Base-by-base conservation (phyloP, 53 echinoderm and acorn worm species). In the Crossaster papposus region DNA sequence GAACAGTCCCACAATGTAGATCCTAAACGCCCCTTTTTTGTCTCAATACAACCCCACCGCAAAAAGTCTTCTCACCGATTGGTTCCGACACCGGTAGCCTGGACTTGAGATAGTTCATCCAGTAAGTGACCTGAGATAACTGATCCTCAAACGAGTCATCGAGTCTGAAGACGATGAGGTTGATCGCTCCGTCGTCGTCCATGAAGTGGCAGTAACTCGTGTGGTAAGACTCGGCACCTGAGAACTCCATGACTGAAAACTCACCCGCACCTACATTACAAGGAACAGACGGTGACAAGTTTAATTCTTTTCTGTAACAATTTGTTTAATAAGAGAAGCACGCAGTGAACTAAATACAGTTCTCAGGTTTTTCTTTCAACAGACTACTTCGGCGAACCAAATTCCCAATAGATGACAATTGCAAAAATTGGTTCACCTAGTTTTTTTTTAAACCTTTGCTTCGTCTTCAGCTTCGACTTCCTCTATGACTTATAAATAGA, bases 51-150 rank as follows among this genome's bases (percentile, higher is more conserved):
- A 12, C 2, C n/a, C 0, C 71, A 24, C 71, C 29, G 0, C 23
- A 28, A 71, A 12, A 24, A 38, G 15, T 34, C n/a, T 5, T 64
- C 94, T 87, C 84, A 97, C 98, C 98, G 31, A 97, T 96, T 26
- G 98, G 98, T 79, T 97, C 95, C 29, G 80, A 35, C 15, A 94
- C 89, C 26, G 98, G 98, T 51, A 97, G 75, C 86, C 94, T 91
- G 28, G 95, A 96, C 83, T 91, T 91, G 37, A 97, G 93, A 84
- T 92, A 91, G 91, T 97, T 97, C 92, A 97, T 90, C 98, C 98
- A 97, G 86, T 97, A 97, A 9, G 93, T 94, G 81, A 97, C 96
- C 89, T 97, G 98, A 13, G 93, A 91, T 8, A 95, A 92, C 83
- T 97, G 98, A 52, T 94, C 90, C 81, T 97, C 98, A 90, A 94